A percentile compares a stretch with the other conserved stretches of the same genome.
phyloP scores from a whole-genome alignment of 2,797 vertebrate species.

The Cetoscarus ocellatus region DNA sequence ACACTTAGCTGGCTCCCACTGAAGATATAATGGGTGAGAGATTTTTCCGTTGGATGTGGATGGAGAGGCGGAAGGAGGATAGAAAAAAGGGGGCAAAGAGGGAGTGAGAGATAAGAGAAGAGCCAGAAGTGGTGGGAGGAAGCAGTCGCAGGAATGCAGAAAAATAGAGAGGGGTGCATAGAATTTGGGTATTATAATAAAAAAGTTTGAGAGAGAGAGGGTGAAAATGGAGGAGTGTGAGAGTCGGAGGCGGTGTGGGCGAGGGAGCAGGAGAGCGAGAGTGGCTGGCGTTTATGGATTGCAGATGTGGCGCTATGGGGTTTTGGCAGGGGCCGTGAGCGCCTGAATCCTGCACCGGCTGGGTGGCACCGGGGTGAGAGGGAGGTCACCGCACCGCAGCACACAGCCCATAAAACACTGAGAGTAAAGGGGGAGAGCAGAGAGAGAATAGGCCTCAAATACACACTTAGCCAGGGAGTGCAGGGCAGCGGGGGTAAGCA shows the following conservation, averaged over 20 bases:
- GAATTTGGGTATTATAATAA: conserved; percentile 74
- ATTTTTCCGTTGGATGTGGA: conserved; percentile 85
- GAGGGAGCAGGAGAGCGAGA: conserved; percentile 83
- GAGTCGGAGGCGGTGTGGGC: conserved; percentile 79
- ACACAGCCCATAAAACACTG: conserved; percentile 85
- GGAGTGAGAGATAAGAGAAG: conserved; percentile 78
- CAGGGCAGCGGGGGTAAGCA: conserved; percentile 49
- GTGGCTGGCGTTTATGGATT: conserved; percentile 90
- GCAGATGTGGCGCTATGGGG: conserved; percentile 89
- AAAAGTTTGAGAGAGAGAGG: conserved; percentile 53
- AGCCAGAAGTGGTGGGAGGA: conserved; percentile 66
- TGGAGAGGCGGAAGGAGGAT: conserved; percentile 69
- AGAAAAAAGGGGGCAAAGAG: conserved; percentile 16
- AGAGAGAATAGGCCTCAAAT: conserved; percentile 55
- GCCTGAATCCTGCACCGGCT: conserved; percentile 87
- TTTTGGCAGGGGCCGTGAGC: conserved; percentile 85
- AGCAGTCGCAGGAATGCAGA: conserved; percentile 62
- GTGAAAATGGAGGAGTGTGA: conserved; percentile 77
- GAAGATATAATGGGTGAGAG: conserved; percentile 86
- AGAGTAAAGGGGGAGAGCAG: conserved; percentile 59
- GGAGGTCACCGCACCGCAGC: conserved; percentile 86
- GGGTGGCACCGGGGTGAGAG: conserved; percentile 90
- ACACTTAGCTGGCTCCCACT: conserved; percentile 82
- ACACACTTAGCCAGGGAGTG: conserved; percentile 42
- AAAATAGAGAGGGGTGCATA: conserved; percentile 42